Percentiles rank a stretch among this genome's conserved stretches.
phyloP scores from a whole-genome alignment of 2,888 invertebrate species.

The Drosophila lutescens region DNA sequence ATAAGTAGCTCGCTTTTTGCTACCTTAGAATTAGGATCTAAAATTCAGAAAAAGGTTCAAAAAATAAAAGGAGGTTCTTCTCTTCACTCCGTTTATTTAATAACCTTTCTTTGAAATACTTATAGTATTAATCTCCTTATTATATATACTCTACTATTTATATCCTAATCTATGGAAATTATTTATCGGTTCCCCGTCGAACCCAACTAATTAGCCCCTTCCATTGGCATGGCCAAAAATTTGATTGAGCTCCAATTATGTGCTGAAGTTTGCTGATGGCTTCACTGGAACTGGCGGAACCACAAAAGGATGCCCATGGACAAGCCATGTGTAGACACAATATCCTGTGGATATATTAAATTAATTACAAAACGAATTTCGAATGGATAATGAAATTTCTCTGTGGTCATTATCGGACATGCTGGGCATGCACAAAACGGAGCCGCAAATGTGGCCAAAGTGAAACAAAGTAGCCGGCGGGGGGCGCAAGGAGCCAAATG shows the following conservation, averaged over 20 bases:
- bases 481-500: constrained; percentile 50
- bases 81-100: not conserved
- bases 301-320: constrained; percentile 27
- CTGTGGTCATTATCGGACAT: constrained; percentile 77
- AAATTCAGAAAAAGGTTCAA: not conserved
- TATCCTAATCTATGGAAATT: too few species aligned
- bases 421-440: constrained; percentile 67
- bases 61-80: not conserved
- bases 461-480: constrained; percentile 73
- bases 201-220: constrained; percentile 2
- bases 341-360: constrained; percentile 62
- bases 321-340: constrained; percentile 18
- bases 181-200: not conserved
- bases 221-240: constrained; percentile 7
- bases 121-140: not conserved
- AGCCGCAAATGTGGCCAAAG: constrained; percentile 78
- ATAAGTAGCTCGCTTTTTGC: not conserved
- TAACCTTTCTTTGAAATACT: not conserved
- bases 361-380: constrained; percentile 76
- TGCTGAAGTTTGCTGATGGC: constrained; percentile 10
- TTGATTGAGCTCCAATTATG: constrained; percentile 33
- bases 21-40: not conserved
- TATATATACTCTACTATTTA: too few species aligned
- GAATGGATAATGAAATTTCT: constrained; percentile 76
- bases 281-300: not conserved